phyloP scores from a whole-genome alignment of 2,888 invertebrate genomes.

The Helleia helle region DNA sequence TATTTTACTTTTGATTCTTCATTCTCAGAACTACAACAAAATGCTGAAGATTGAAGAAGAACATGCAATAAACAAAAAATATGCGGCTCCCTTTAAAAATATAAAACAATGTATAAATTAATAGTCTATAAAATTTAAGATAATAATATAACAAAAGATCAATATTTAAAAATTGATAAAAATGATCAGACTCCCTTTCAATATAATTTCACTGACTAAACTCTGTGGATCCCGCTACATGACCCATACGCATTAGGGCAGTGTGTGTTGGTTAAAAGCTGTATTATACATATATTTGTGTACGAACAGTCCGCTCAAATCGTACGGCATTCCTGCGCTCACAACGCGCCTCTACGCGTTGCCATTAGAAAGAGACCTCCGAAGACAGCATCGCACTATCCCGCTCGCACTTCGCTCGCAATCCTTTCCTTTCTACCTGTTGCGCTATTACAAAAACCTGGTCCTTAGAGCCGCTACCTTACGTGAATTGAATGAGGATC shows the following conservation, averaged over 20 bases:
- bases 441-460: conserved; percentile 73
- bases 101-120: no score
- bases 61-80: no score
- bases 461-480: conserved; percentile 73
- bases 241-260: conserved; percentile 74
- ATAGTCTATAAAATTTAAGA: no score
- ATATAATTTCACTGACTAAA: conserved; percentile 73
- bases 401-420: conserved; percentile 52
- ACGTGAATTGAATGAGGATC: conserved; percentile 72
- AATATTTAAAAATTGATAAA: conserved; percentile 40
- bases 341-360: conserved; percentile 26
- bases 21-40: no score
- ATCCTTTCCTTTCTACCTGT: conserved; percentile 75
- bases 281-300: conserved; percentile 42
- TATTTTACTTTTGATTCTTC: no score
- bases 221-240: conserved; percentile 70
- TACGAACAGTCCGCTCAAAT: conserved; percentile 60
- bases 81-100: no score
- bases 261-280: conserved; percentile 63
- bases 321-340: conserved; percentile 70
- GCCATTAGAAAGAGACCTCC: conserved; percentile 40
- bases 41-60: no score
- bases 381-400: conserved; percentile 40
- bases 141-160: no score
- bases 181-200: conserved; percentile 71